Base-by-base conservation (phyloP, 2,888 invertebrate genomes). In the Caenorhabditis macrosperma region DNA sequence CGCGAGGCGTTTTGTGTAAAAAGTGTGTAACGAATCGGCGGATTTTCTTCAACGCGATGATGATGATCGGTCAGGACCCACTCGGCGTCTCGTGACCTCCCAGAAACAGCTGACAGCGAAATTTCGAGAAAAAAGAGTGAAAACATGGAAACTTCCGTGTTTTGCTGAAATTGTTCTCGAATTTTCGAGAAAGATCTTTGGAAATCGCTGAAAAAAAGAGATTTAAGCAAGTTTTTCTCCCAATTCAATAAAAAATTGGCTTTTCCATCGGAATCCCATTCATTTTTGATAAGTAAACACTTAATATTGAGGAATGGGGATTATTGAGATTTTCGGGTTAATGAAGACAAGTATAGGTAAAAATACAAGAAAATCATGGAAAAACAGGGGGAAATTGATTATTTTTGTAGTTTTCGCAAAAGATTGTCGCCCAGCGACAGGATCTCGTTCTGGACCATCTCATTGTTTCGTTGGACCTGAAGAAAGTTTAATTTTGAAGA, bases 1-100 rank as follows among this genome's bases (percentile, higher is more conserved):
- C 20, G 38, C 64, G 24, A n/a, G 35, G 33, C 17, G 17, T 20
- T 20, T 24, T 10, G 26, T 33, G 24, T 35, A 50, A 59, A 41
- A 59, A 15, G 24, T n/a, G 38, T 38, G 38, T 38, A 38, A 38
- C 33, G n/a, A 59, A 50, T 50, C 28, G 38, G 26, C 17, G 33
- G 67, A 55, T 35, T 24, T 22, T 17, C 50, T 15, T 38, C 15
- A 38, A 38, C n/a, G n/a, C n/a, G 54, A 7, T 20, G 55, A 55
- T 67, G 69, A 69, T 67, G 55, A 67, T 69, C 52, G 52, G 60
- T 69, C 69, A 61, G 60, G 60, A 54, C 52, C 69, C 67, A 44
- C 64, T 28, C 28, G n/a, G n/a, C 10, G 20, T n/a, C 71, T 41
- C 64, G 74, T 64, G 74, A 63, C 59, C 38, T 41, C 35, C 35